These are phyloP conservation scores for Helarctos malayanus DNA, from an alignment of 2,797 vertebrate species.

Conservation along the genomic window DNA sequence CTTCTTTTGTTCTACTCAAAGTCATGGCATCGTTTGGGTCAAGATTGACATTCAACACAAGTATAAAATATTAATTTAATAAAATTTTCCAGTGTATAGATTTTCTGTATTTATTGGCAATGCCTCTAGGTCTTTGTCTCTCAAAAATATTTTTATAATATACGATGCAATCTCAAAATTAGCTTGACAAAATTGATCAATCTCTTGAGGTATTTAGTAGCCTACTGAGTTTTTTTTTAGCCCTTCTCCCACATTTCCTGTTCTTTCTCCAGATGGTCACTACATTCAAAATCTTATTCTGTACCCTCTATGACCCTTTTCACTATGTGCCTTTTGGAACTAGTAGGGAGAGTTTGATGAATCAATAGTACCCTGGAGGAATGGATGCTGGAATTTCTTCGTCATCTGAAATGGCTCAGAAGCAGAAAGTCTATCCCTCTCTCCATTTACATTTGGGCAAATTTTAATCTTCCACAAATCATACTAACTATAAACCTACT, in stretches of 20 bases:
- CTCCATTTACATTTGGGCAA: not conserved
- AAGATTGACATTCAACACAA: slow-evolving; percentile 67
- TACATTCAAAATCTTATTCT: slow-evolving; percentile 57
- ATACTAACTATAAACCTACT: not conserved
- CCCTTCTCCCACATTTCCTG: slow-evolving; percentile 50
- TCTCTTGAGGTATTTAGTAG: slow-evolving; percentile 55
- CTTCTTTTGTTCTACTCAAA: slow-evolving; percentile 75
- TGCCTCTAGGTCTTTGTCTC: slow-evolving; percentile 52
- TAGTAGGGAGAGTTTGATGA: slow-evolving; percentile 1
- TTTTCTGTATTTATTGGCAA: slow-evolving; percentile 68
- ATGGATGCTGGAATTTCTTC: not conserved
- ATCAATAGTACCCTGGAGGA: not conserved
- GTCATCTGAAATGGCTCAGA: not conserved
- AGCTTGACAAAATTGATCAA: slow-evolving; percentile 56
- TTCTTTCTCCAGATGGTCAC: slow-evolving; percentile 52
- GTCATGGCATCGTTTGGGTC: slow-evolving; percentile 71
- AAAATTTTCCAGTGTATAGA: slow-evolving; percentile 41
- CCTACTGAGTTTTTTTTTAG: slow-evolving; percentile 55
- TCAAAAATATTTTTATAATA: slow-evolving; percentile 67
- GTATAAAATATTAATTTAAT: slow-evolving; percentile 80
- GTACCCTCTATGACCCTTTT: slow-evolving; percentile 11
- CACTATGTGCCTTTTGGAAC: slow-evolving; percentile 55
- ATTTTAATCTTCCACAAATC: slow-evolving; percentile 18
- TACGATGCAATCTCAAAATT: slow-evolving; percentile 44
- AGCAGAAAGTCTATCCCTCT: not conserved